Percentiles rank a stretch among this genome's conserved stretches.
These are phyloP conservation scores for Nematostella vectensis DNA, from an alignment of 92 coral and sea anemone species.

Conservation along the genomic window DNA sequence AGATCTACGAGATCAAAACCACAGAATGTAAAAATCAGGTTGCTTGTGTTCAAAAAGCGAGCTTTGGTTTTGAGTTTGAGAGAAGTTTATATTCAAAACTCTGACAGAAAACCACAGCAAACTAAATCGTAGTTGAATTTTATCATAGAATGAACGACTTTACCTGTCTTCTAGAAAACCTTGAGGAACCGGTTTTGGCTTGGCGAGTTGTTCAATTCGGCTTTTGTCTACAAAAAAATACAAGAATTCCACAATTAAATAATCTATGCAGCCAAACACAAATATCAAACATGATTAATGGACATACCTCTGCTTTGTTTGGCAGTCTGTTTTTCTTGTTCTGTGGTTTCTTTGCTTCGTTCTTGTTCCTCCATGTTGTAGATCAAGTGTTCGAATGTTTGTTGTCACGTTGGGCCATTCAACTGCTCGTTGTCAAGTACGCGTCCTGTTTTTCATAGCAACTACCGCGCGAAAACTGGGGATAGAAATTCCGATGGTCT, in stretches of 20 bases:
- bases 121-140: background rate
- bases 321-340: conserved; percentile 11
- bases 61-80: too few species aligned
- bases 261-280: too few species aligned
- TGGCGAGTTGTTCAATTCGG: conserved; percentile 52
- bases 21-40: background rate
- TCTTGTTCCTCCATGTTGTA: conserved; percentile 58
- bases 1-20: too few species aligned
- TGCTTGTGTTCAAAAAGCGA: too few species aligned
- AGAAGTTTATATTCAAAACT: too few species aligned
- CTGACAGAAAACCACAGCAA: background rate
- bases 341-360: conserved; percentile 39
- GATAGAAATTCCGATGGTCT: too few species aligned
- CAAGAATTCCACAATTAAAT: too few species aligned
- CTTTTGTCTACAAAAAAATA: conserved; percentile 30
- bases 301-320: too few species aligned
- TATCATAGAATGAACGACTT: background rate
- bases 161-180: conserved; percentile 92
- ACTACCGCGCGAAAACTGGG: conserved; percentile 19
- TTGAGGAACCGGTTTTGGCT: conserved; percentile 67
- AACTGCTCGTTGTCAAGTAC: conserved; percentile 54
- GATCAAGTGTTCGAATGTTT: conserved; percentile 26
- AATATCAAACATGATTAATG: background rate
- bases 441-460: conserved; percentile 48
- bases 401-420: conserved; percentile 24